Conservation (phyloP, 1,140 invertebrate genomes). For the Cylas formicarius region DNA sequence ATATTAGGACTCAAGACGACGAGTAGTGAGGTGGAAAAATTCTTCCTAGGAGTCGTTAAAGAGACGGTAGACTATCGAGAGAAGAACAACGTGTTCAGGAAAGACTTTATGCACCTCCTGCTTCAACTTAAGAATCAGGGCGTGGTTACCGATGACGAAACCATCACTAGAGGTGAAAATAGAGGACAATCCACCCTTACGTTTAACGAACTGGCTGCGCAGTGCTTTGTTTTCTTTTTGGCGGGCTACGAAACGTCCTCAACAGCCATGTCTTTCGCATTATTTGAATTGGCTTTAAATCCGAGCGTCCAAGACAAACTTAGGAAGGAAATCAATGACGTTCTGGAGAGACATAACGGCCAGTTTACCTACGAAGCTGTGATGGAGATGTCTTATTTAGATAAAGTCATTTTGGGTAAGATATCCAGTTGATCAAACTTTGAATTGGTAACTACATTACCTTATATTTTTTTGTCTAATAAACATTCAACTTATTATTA, state of each 20-base stretch:
- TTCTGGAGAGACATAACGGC: conserved; percentile 36
- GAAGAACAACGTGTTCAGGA: conserved; percentile 41
- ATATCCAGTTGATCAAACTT: too few species aligned
- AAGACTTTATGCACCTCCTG: conserved; percentile 50
- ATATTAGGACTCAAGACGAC: not conserved
- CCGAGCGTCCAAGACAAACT: conserved; percentile 44
- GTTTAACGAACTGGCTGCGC: conserved; percentile 44
- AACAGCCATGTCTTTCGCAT: conserved; percentile 41
- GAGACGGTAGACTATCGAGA: conserved; percentile 37
- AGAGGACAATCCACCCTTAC: conserved; percentile 30
- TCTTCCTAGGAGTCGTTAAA: conserved; percentile 39
- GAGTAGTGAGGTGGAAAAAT: conserved; percentile 26
- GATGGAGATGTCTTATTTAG: conserved; percentile 48
- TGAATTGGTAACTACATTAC: not conserved
- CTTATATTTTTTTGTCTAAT: conserved; percentile 1
- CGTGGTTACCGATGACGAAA: conserved; percentile 18
- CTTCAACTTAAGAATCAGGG: conserved; percentile 39
- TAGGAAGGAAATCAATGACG: conserved; percentile 37
- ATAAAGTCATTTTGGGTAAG: conserved; percentile 42
- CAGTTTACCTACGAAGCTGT: conserved; percentile 47
- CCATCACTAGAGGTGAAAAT: too few species aligned
- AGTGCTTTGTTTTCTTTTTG: conserved; percentile 45
- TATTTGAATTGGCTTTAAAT: conserved; percentile 46
- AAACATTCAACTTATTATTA: too few species aligned
- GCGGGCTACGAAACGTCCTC: conserved; percentile 49